Base-by-base conservation (phyloP, 2,113 vertebrate genomes). In the Paramisgurnus dabryanus region DNA sequence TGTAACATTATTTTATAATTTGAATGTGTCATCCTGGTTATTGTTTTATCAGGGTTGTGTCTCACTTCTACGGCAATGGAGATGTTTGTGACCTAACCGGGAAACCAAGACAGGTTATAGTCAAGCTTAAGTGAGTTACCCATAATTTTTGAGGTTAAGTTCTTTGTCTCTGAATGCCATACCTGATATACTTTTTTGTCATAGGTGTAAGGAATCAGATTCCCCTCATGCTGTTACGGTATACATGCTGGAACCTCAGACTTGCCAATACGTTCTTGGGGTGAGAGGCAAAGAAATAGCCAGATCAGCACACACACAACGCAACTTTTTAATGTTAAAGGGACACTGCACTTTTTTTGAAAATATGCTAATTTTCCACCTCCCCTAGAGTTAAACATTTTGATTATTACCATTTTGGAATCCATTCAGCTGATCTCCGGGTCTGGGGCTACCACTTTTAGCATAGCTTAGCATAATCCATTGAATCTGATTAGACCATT, bases 221-320 rank as follows among this genome's bases (percentile, higher is more conserved):
- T 99, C 98, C 70, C 96, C 97, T 79, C 98, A 99, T 0, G 97
- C 98, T n/a, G 98, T 99, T 75, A 98, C 97, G 53, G 93, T 99
- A 45, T 99, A 99, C 84, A 98, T 99, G 96, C 86, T 98, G 83
- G 98, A 99, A 84, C 98, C 97, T 87, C 96, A 98, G 64, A 96
- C 95, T 57, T 99, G 98, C 89, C 98, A 99, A 13, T 99, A 99
- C 86, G 93, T 98, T 84, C 97, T 99, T 6, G 97, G 97, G 94
- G 98, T 99, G 89, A 69, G 96, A 92, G 85, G 8, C 61, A 76
- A 64, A 50, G 12, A 41, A 3, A 66, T 34, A 3, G 27, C 27
- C 27, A 34, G 27, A 34, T 34, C 27, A 34, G 27, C 3, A 22
- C 22, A 22, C 22, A 22, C 22, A 22, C 22, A 22, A 22, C 22